phyloP scores from a whole-genome alignment of 2,113 vertebrate genomes.

The Mustela nigripes region DNA sequence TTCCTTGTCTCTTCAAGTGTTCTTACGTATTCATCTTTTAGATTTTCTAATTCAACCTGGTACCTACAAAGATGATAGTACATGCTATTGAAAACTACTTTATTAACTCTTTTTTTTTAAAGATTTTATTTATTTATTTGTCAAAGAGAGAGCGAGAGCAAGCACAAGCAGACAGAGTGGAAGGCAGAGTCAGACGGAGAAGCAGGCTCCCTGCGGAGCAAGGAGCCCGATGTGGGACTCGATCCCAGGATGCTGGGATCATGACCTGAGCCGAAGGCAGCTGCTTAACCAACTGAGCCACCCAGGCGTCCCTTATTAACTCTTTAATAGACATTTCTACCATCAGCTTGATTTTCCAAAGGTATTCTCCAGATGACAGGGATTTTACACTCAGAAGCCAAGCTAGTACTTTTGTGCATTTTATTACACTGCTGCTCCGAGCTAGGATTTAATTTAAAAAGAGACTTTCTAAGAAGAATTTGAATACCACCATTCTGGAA shows the following conservation, averaged over 20 bases:
- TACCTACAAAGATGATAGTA: slow-evolving; percentile 87
- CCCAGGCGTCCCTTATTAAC: background rate
- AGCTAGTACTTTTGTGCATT: background rate
- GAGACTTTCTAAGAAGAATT: slow-evolving; percentile 23
- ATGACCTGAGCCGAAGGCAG: too few species aligned
- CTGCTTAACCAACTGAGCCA: too few species aligned
- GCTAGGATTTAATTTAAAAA: slow-evolving; percentile 54
- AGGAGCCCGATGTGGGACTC: too few species aligned
- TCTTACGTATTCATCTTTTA: slow-evolving; percentile 94
- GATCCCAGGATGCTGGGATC: too few species aligned
- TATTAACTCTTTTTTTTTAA: background rate
- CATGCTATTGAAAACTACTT: slow-evolving; percentile 49
- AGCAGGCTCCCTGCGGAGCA: too few species aligned
- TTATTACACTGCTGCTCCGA: background rate
- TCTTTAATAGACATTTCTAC: slow-evolving; percentile 42
- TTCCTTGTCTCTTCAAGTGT: slow-evolving; percentile 94
- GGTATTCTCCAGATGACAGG: background rate
- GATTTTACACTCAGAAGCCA: background rate
- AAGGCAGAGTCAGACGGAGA: too few species aligned
- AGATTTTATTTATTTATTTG: too few species aligned
- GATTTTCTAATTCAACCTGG: slow-evolving; percentile 94
- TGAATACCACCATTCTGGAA: background rate
- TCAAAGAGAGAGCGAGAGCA: too few species aligned
- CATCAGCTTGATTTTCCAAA: slow-evolving; percentile 24
- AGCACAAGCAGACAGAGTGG: too few species aligned